Conservation (phyloP, 2,113 vertebrate species). For the Eolophus roseicapilla region DNA sequence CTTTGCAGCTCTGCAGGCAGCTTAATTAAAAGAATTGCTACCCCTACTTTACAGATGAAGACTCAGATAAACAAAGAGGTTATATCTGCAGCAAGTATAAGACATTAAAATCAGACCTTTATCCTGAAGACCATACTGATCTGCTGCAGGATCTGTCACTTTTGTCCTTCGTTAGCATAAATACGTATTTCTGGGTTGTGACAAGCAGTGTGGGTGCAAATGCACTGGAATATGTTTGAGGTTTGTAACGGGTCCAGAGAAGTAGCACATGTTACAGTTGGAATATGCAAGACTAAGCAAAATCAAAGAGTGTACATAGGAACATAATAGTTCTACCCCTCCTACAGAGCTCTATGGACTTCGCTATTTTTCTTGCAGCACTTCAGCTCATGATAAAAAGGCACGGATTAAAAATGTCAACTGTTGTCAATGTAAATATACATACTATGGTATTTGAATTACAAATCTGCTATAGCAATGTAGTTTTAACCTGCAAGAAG, state of each 20-base stretch:
- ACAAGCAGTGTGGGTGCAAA: not conserved
- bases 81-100: not conserved
- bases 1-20: not conserved
- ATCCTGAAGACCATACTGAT: accelerated
- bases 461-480: not conserved
- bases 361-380: not conserved
- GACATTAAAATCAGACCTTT: not conserved
- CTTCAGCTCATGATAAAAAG: not conserved
- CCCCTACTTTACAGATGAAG: not conserved
- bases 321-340: not conserved
- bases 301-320: not conserved
- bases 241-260: accelerated
- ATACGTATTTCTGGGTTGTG: not conserved
- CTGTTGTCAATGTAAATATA: not conserved
- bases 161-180: not conserved
- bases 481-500: not conserved
- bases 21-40: not conserved
- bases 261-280: accelerated
- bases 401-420: not conserved
- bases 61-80: not conserved
- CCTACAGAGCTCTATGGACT: not conserved
- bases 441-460: not conserved
- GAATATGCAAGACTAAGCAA: not conserved
- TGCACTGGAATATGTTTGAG: not conserved
- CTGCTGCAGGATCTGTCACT: not conserved